phyloP scores from a whole-genome alignment of 2,113 vertebrate genomes.

The Pycnonotus jocosus region DNA sequence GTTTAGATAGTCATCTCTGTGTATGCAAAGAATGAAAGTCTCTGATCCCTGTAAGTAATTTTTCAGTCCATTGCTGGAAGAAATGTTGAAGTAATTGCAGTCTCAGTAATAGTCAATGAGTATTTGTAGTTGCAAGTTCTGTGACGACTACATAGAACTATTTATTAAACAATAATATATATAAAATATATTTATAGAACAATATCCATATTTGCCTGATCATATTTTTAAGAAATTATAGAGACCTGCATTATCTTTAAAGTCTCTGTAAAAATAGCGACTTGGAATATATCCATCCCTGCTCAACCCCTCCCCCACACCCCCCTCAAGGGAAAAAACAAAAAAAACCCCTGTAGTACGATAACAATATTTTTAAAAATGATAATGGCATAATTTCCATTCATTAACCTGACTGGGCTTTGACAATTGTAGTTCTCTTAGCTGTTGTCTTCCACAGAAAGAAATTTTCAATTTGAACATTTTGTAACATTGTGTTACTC shows the following conservation, averaged over 20 bases:
- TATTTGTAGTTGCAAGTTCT: neutral
- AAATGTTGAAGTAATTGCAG: neutral
- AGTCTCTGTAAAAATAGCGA: neutral
- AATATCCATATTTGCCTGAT: neutral
- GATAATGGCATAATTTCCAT: neutral
- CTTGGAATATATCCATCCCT: fast-evolving
- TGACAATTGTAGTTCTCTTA: neutral
- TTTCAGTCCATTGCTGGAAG: neutral
- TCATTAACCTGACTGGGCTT: neutral
- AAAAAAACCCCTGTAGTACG: neutral
- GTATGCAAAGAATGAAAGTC: neutral
- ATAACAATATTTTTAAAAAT: neutral
- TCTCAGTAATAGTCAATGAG: neutral
- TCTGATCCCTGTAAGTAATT: neutral
- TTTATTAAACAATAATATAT: neutral
- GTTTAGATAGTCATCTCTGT: neutral
- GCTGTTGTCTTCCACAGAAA: neutral
- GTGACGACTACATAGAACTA: neutral
- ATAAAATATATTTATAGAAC: neutral
- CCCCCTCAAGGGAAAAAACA: too few species aligned
- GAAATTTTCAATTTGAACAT: neutral
- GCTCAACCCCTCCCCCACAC: fast-evolving
- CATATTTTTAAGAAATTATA: neutral
- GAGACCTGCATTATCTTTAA: neutral
- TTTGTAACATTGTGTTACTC: neutral